phyloP scores from a whole-genome alignment of 2,113 vertebrate genomes.

The Diadophis punctatus region DNA sequence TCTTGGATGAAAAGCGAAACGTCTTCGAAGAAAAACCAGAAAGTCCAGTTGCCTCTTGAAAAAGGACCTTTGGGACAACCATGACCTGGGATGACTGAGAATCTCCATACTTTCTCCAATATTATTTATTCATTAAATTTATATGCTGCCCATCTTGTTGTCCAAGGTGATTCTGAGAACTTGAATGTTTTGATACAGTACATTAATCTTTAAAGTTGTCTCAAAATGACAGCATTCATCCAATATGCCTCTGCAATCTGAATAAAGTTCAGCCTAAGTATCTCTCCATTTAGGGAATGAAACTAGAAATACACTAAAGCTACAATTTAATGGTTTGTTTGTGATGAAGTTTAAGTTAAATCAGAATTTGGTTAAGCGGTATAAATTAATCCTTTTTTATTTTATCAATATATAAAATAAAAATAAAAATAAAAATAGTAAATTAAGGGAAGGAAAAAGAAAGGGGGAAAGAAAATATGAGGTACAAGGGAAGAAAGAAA shows the following conservation, averaged over 20 bases:
- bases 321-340: background rate
- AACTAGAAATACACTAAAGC: background rate
- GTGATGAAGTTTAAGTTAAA: background rate
- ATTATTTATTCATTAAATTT: background rate
- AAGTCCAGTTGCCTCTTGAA: no score
- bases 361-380: background rate
- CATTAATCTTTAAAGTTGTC: background rate
- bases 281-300: background rate
- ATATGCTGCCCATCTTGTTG: background rate
- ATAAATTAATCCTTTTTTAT: background rate
- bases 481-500: no score
- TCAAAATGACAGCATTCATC: background rate
- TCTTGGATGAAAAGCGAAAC: no score
- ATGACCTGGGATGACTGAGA: no score
- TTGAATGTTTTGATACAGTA: background rate
- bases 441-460: no score
- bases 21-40: no score
- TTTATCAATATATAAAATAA: no score
- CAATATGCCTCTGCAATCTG: background rate
- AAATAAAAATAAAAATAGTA: no score
- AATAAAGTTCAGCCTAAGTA: background rate
- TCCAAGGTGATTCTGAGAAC: background rate
- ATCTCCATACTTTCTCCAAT: background rate
- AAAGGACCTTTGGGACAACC: no score
- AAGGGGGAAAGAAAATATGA: no score